A percentile compares a stretch with the other conserved stretches of the same genome.
Conservation (phyloP, 53 echinoderm and acorn worm species). For the Stichopus horrens region DNA sequence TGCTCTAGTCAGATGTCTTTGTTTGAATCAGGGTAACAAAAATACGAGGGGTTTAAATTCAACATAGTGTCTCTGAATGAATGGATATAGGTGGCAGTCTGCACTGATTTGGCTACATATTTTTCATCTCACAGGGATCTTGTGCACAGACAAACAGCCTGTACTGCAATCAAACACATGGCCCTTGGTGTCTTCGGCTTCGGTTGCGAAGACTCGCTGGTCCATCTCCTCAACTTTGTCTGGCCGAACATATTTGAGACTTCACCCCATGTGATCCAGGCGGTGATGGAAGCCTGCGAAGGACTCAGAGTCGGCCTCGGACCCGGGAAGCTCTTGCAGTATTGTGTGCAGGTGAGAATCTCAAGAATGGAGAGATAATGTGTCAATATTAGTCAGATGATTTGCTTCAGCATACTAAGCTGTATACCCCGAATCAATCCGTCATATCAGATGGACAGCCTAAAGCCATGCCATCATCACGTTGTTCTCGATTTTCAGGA, state of each 20-base stretch:
- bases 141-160: conserved; percentile 95
- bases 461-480: too few species aligned
- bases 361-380: too few species aligned
- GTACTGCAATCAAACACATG: conserved; percentile 99
- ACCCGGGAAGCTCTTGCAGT: conserved; percentile 77
- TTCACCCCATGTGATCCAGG: conserved; percentile 96
- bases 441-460: too few species aligned
- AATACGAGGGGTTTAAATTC: too few species aligned
- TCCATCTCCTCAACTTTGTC: conserved; percentile 94
- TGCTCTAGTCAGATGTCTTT: not conserved
- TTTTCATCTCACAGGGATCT: conserved; percentile 70
- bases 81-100: too few species aligned
- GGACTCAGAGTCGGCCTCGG: conserved; percentile 80
- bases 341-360: conserved; percentile 70
- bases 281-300: conserved; percentile 95
- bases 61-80: too few species aligned
- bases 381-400: not conserved
- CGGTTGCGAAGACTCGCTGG: conserved; percentile 91
- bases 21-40: too few species aligned
- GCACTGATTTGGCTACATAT: too few species aligned
- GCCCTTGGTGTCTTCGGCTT: conserved; percentile 95
- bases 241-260: conserved; percentile 99
- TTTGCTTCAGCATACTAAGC: not conserved
- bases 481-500: too few species aligned
- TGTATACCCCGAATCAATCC: not conserved